These are phyloP conservation scores for Puffinus mauretanicus DNA, from an alignment of 2,113 vertebrate genomes.

Conservation along the genomic window DNA sequence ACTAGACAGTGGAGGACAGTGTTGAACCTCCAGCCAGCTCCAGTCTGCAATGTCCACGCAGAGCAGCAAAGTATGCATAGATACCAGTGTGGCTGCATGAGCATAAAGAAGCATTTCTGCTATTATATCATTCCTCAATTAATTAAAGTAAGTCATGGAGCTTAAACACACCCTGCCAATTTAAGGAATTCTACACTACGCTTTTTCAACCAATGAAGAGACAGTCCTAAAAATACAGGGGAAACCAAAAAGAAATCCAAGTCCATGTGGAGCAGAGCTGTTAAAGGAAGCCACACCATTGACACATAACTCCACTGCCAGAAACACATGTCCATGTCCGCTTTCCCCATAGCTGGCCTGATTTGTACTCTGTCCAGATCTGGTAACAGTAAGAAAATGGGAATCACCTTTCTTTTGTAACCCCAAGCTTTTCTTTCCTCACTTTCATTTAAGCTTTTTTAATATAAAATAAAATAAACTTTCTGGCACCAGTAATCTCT, in stretches of 20 bases:
- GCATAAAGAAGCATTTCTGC: not conserved
- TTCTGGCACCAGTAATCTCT: not conserved
- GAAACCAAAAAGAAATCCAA: not conserved
- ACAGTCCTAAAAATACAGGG: not conserved
- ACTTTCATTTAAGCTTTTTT: not conserved
- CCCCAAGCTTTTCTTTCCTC: not conserved
- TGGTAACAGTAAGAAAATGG: not conserved
- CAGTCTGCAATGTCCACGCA: not conserved
- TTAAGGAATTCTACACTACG: not conserved
- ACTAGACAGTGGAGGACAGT: not conserved
- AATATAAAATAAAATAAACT: not conserved
- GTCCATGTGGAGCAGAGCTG: not conserved
- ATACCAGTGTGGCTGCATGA: not conserved
- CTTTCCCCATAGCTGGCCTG: not conserved
- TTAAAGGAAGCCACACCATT: not conserved
- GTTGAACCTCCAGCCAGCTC: not conserved
- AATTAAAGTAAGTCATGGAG: not conserved
- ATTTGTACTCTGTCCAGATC: not conserved
- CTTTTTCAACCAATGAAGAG: not conserved
- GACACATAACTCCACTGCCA: not conserved
- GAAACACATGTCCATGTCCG: not conserved
- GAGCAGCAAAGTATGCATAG: not conserved
- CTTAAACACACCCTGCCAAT: not conserved
- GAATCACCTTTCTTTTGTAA: not conserved
- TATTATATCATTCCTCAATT: not conserved